These are phyloP conservation scores for Mylabris phalerata DNA, from an alignment of 1,140 invertebrate genomes.

Conservation along the genomic window DNA sequence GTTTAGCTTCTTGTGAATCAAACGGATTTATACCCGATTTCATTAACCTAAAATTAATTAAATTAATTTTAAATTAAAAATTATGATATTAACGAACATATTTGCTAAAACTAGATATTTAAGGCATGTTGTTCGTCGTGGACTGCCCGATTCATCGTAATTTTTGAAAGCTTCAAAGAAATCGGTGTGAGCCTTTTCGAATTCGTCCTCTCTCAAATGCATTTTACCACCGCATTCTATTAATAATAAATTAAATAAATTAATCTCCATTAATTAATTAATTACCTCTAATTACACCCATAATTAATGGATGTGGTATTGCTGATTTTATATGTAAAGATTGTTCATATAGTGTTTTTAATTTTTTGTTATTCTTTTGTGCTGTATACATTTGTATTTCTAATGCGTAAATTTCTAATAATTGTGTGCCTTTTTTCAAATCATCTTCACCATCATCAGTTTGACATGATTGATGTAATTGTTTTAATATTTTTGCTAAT, in stretches of 20 bases:
- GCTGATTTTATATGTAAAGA: slow-evolving; percentile 98
- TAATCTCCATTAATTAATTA: background rate
- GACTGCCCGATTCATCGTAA: slow-evolving; percentile 99
- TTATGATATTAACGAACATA: slow-evolving; percentile 56
- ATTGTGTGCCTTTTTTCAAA: slow-evolving; percentile 96
- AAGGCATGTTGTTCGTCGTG: slow-evolving; percentile 91
- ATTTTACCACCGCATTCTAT: slow-evolving; percentile 98
- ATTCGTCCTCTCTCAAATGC: slow-evolving; percentile 97
- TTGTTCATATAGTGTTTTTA: slow-evolving; percentile 97
- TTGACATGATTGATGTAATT: slow-evolving; percentile 95
- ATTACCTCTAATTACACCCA: slow-evolving; percentile 96
- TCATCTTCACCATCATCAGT: slow-evolving; percentile 99
- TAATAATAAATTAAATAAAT: slow-evolving; percentile 1
- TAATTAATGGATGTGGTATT: slow-evolving; percentile 98
- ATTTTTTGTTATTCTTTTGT: slow-evolving; percentile 99
- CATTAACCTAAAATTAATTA: slow-evolving; percentile 58
- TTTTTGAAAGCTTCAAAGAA: slow-evolving; percentile 99
- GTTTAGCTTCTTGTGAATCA: slow-evolving; percentile 99
- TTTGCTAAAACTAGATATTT: slow-evolving; percentile 99
- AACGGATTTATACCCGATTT: slow-evolving; percentile 99
- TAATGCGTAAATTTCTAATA: slow-evolving; percentile 97
- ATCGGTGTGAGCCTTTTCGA: slow-evolving; percentile 98
- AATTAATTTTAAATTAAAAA: background rate
- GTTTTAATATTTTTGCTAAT: slow-evolving; percentile 93
- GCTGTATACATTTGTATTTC: slow-evolving; percentile 99